Evolutionary conservation across 2,888 invertebrate genomes (phyloP).

Genomic region (Trachelus tabidus): DNA sequence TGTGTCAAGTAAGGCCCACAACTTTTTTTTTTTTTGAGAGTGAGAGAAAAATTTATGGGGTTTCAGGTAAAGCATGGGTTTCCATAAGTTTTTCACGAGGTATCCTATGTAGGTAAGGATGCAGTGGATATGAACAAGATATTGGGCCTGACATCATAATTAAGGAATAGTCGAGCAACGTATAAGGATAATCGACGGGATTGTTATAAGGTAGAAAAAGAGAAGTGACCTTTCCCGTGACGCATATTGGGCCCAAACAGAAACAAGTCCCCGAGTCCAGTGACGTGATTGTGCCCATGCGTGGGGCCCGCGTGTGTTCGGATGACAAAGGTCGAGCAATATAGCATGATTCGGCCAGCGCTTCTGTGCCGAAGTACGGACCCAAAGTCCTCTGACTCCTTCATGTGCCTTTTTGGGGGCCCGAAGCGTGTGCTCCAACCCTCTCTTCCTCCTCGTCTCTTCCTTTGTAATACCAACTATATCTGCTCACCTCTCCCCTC

Average conservation of each 20-base stretch:
- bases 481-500: constrained; percentile 13
- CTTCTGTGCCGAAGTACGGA: constrained; percentile 39
- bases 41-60: background rate
- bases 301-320: constrained; percentile 33
- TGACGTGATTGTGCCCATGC: background rate
- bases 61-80: background rate
- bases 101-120: background rate
- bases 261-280: background rate
- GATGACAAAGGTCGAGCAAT: constrained; percentile 57
- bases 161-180: background rate
- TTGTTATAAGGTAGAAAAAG: background rate
- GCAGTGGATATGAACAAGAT: background rate
- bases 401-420: background rate
- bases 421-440: background rate
- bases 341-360: constrained; percentile 53
- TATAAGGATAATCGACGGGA: background rate
- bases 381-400: background rate
- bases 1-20: background rate
- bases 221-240: background rate
- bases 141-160: background rate
- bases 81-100: background rate
- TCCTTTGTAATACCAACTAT: background rate
- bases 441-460: background rate
- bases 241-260: background rate
- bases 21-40: background rate